Percentiles rank a stretch among this genome's conserved stretches.
Conservation (phyloP, 2,113 vertebrate genomes). For the Dicaeum eximium region DNA sequence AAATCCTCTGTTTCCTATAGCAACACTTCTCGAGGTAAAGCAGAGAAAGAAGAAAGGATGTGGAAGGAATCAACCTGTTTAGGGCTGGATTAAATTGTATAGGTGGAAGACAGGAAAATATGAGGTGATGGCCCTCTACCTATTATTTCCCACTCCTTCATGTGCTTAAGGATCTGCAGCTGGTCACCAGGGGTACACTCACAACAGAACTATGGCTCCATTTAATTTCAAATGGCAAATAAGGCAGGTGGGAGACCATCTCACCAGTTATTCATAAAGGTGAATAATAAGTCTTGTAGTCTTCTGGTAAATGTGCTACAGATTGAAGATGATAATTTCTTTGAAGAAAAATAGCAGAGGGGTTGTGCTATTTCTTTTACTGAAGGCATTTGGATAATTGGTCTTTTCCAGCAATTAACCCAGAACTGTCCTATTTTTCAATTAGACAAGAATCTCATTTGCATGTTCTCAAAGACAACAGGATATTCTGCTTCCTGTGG, state of each 20-base stretch:
- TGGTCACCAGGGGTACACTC: background rate
- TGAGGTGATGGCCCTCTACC: background rate
- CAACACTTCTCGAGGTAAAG: background rate
- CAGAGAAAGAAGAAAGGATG: background rate
- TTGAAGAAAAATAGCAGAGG: background rate
- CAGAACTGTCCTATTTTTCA: slow-evolving; percentile 49
- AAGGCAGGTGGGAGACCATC: background rate
- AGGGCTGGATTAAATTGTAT: background rate
- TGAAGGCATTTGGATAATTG: slow-evolving; percentile 48
- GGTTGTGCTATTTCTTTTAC: background rate
- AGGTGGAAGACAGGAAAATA: background rate
- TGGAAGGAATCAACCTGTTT: background rate
- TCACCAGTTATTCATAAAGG: background rate
- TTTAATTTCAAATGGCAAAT: background rate
- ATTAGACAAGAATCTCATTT: slow-evolving; percentile 54
- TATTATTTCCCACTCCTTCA: background rate
- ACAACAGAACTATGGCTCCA: background rate
- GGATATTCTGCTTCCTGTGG: slow-evolving; percentile 40
- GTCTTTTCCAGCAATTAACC: slow-evolving; percentile 47
- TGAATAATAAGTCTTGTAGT: background rate
- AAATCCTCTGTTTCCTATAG: background rate
- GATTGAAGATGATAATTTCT: slow-evolving; percentile 20
- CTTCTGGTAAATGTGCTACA: background rate
- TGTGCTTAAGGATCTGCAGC: background rate
- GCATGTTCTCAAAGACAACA: background rate